These are phyloP conservation scores for Tholera decimalis DNA, from an alignment of 2,888 invertebrate species.

Conservation along the genomic window DNA sequence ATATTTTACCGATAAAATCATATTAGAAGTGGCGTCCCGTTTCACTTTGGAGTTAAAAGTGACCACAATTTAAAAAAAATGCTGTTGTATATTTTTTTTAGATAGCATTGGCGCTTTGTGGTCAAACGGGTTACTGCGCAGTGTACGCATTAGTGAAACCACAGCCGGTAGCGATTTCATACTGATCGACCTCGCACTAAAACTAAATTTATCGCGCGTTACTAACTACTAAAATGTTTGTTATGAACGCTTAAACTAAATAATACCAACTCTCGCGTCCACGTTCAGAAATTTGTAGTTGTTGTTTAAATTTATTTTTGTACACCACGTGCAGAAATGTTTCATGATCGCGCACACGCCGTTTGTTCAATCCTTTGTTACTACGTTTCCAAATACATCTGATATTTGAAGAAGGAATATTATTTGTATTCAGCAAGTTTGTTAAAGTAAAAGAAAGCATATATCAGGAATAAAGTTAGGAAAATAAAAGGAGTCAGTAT, in stretches of 20 bases:
- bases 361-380: slow-evolving; percentile 31
- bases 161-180: slow-evolving; percentile 76
- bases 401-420: slow-evolving; percentile 25
- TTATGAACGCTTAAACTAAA: slow-evolving; percentile 67
- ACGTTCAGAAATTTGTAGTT: slow-evolving; percentile 60
- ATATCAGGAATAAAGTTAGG: slow-evolving; percentile 37
- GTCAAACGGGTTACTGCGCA: slow-evolving; percentile 57
- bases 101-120: slow-evolving; percentile 51
- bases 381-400: slow-evolving; percentile 27
- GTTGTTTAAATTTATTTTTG: slow-evolving; percentile 48
- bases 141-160: slow-evolving; percentile 60
- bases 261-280: slow-evolving; percentile 68
- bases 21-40: slow-evolving; percentile 18
- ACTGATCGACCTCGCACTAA: slow-evolving; percentile 81
- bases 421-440: slow-evolving; percentile 35
- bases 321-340: slow-evolving; percentile 42
- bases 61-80: slow-evolving; percentile 19
- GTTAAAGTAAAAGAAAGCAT: slow-evolving; percentile 27
- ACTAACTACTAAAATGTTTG: slow-evolving; percentile 73
- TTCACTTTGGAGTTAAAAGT: slow-evolving; percentile 23
- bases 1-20: slow-evolving; percentile 13
- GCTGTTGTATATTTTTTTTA: slow-evolving; percentile 37
- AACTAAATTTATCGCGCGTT: slow-evolving; percentile 84
- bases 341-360: slow-evolving; percentile 28
- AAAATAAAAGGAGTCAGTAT: slow-evolving; percentile 50